Evolutionary conservation across 2,797 vertebrate genomes (phyloP), one percentile per base, ranked within the genome.

Genomic region (Cryptoblepharus egeriae): DNA sequence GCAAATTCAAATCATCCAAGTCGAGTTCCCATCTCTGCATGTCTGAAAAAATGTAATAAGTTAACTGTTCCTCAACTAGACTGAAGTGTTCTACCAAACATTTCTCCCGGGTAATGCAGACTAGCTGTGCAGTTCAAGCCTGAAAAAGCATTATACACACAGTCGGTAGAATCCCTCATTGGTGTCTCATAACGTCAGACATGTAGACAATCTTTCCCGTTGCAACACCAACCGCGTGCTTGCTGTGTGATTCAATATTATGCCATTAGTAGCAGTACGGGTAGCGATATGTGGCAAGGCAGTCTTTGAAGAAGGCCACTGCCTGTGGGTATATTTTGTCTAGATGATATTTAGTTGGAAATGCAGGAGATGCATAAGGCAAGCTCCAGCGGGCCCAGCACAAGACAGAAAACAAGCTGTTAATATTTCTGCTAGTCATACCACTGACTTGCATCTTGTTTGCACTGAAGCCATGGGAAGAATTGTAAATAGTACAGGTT

Each of bases 341-440:
- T 45, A 45, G 80, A 81, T 79, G 0, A 80, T 84, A 86, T 81
- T 2, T 79, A 87, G 75, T 80, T 30, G 75, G 88, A 86, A 82
- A 88, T 65, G 69, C 80, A 0, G 79, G 86, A 81, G 81, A n/a
- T 1, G 12, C 1, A 10, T 6, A 1, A 78, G 82, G 80, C 85
- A 9, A 0, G 70, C 57, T 74, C 1, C 0, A 79, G 87, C 0
- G 0, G 75, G 71, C 26, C 0, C 72, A 30, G 83, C 82, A 1
- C 70, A 64, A 18, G 2, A 49, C 4, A 49, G 2, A 49, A 9
- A 49, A 7, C 9, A 7, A 71, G 77, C 64, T 1, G 22, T 52
- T 72, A 84, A 83, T 10, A 63, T 22, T 20, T 65, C 1, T 77
- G 2, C 10, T 18, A 24, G 73, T 85, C 78, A 87, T 90, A 82